Base-by-base conservation (phyloP, 2,797 vertebrate genomes). In the Pipistrellus nathusii region DNA sequence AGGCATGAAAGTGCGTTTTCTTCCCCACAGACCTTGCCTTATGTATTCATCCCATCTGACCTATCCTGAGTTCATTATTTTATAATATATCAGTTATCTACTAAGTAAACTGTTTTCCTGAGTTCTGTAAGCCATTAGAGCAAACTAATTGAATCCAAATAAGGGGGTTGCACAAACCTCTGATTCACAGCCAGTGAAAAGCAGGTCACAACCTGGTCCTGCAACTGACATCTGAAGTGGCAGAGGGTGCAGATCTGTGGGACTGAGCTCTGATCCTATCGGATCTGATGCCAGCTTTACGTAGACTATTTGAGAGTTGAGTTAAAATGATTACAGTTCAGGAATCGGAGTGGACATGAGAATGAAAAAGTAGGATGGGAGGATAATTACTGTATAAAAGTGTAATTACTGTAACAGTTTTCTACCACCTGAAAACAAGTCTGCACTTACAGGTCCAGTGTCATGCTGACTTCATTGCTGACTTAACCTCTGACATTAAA, bases 401-500 rank as follows among this genome's bases (percentile, higher is more conserved):
- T 27, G 5, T 69, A 59, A 76, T 92, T 14, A 38, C 21, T 72
- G 14, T 32, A 78, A 73, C 6, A 95, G 57, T 12, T 88, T 72
- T 48, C n/a, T 35, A 7, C 18, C 62, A 44, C 3, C 12, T 41
- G 21, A 51, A 71, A 91, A 66, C 38, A 84, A 84, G 46, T 90
- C 41, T 71, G 6, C 23, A 77, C 21, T 91, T 80, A 30, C 13
- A 71, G 71, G 6, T 55, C 62, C 59, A 35, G 20, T 77, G 41
- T 72, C 55, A 68, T n/a, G 51, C 27, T 86, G 20, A 80, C 30
- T 81, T 95, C 14, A 51, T 11, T 46, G 64, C 7, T 75, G 51
- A 72, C 46, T n/a, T 92, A 48, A 92, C 71, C 27, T 88, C 5
- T 69, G 38, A 76, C 62, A 23, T 2, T 94, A 62, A 82, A 87